Evolutionary conservation across 2,888 invertebrate species (phyloP).

Genomic region (Bombylius major): DNA sequence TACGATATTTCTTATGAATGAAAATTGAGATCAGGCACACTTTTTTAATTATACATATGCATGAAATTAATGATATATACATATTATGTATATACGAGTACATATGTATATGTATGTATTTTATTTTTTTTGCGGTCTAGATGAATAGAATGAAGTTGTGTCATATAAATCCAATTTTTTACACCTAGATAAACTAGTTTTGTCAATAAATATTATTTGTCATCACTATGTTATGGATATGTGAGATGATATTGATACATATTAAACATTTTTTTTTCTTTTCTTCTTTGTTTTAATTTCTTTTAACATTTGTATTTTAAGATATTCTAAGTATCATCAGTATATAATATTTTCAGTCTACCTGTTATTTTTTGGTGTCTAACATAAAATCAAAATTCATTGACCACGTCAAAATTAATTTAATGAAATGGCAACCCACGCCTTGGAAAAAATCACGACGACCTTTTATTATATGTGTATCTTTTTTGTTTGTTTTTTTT

Average conservation of each 20-base stretch:
- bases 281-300: no score
- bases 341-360: not conserved
- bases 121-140: not conserved
- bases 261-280: no score
- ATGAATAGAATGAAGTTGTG: constrained; percentile 1
- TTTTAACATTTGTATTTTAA: no score
- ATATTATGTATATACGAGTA: not conserved
- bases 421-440: constrained; percentile 14
- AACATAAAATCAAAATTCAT: constrained; percentile 17
- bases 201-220: constrained; percentile 8
- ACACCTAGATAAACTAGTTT: constrained; percentile 11
- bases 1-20: constrained; percentile 7
- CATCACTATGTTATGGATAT: no score
- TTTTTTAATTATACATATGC: not conserved
- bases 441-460: constrained; percentile 7
- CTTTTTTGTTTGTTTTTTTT: not conserved
- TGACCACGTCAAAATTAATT: constrained; percentile 21
- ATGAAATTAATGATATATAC: not conserved
- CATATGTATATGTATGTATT: not conserved
- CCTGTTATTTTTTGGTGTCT: constrained; percentile 4
- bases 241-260: constrained; percentile 11
- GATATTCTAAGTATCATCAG: no score
- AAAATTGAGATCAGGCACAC: constrained; percentile 5
- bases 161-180: constrained; percentile 9
- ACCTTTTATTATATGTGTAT: not conserved